Evolutionary conservation across 2,888 invertebrate genomes (phyloP), one percentile per base, ranked within the genome.

Genomic region (Synanthedon vespiformis): DNA sequence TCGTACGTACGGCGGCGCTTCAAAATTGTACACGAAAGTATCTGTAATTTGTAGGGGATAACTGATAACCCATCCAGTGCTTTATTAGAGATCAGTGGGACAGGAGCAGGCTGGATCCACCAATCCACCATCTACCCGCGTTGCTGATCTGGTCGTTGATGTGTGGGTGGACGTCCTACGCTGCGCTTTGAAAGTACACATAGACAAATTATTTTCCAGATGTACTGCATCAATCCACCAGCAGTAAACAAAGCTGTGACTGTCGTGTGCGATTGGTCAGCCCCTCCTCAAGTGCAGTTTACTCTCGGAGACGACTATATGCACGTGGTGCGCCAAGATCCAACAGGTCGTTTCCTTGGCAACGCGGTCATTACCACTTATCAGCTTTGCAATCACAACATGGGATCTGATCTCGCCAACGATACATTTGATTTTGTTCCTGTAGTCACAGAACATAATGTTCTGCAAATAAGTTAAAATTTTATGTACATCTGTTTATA

Each of bases 191-290:
- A 18, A 18, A 18, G 3, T 18, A 22, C 22, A 1, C 22, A 22
- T 5, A 22, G 22, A n/a, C n/a, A 41, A 41, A 12, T 41, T 13
- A 41, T 41, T 53, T 71, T 77, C 0, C 63, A 85, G 84, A 60
- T 85, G 63, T 80, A 60, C 63, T 85, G 84, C 62, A 50, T 80
- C 2, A 77, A 75, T 48, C 84, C 84, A 1, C 57, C 80, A 1
- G 60, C 72, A 1, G 78, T 84, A 10, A 74, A 74, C 52, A 77
- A 74, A 51, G 82, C 70, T 0, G 68, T 71, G 48, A 75, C 81
- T 0, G 65, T 65, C 0, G 82, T 83, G 0, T 85, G 84, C 63
- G 85, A 85, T 59, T 83, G 83, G 83, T 70, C 60, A 0, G 81
- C 83, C 0, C 80, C 84, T 0, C 84, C 84, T 1, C 76, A 75